phyloP scores from a whole-genome alignment of 2,113 vertebrate genomes.

The Bombycilla garrulus region DNA sequence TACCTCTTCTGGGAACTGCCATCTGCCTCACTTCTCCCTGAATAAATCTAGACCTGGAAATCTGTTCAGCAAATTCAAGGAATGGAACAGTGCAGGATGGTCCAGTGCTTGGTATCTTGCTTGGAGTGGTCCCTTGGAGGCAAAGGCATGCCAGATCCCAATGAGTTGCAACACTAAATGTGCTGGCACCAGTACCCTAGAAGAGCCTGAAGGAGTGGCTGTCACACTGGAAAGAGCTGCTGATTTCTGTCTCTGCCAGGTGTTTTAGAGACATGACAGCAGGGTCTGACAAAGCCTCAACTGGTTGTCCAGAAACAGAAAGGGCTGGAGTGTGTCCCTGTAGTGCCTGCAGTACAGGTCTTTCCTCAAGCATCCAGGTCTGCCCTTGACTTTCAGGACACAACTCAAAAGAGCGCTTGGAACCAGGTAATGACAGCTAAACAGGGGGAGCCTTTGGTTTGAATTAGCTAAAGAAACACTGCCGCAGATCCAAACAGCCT shows the following conservation, averaged over 20 bases:
- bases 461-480: neutral
- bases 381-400: neutral
- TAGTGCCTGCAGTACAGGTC: no score
- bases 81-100: neutral
- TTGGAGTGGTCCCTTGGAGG: neutral
- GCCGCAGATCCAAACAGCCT: neutral
- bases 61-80: neutral
- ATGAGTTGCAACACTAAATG: neutral
- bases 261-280: neutral
- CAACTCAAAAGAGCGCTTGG: fast-evolving
- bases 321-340: neutral
- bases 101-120: neutral
- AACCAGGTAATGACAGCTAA: neutral
- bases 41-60: neutral
- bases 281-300: neutral
- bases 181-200: neutral
- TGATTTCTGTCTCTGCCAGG: neutral
- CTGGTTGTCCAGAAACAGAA: neutral
- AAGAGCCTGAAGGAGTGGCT: neutral
- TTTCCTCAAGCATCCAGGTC: neutral
- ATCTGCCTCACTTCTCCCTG: neutral
- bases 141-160: neutral
- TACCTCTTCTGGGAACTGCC: neutral
- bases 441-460: neutral
- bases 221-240: neutral